Percentiles rank a stretch among this genome's conserved stretches.
Evolutionary conservation across 2,113 vertebrate genomes (phyloP).

Genomic region (Psittacula cyanocephala): DNA sequence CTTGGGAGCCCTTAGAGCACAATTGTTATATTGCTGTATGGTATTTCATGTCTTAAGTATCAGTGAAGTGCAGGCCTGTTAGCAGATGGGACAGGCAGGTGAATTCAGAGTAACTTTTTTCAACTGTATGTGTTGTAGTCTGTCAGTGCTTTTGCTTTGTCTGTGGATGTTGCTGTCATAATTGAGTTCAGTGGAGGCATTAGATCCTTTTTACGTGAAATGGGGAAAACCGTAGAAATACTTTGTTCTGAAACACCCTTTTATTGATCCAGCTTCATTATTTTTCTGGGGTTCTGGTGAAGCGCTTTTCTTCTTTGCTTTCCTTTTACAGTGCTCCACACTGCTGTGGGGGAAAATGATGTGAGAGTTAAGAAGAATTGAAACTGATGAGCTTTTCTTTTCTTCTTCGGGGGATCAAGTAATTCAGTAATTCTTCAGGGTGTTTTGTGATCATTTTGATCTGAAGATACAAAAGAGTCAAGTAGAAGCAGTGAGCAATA

Average conservation of each 20-base stretch:
- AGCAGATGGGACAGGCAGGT: background rate
- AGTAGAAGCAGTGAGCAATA: slow-evolving; percentile 18
- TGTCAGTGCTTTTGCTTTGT: background rate
- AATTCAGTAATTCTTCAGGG: background rate
- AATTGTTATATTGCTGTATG: background rate
- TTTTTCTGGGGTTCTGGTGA: background rate
- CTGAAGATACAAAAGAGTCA: background rate
- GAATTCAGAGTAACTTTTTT: background rate
- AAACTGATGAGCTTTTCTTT: background rate
- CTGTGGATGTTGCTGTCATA: background rate
- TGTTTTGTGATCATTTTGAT: slow-evolving; percentile 5
- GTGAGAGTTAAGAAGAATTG: background rate
- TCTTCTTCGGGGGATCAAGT: background rate
- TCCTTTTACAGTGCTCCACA: background rate
- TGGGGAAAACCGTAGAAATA: background rate
- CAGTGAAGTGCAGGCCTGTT: background rate
- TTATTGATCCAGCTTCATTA: background rate
- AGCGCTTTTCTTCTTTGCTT: background rate
- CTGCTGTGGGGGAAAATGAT: background rate
- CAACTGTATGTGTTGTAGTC: background rate
- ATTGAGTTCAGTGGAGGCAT: background rate
- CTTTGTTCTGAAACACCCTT: background rate
- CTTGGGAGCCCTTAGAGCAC: background rate
- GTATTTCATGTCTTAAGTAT: background rate
- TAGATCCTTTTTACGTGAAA: background rate